Evolutionary conservation across 2,113 vertebrate genomes (phyloP).

Genomic region (Lepisosteus osseus): DNA sequence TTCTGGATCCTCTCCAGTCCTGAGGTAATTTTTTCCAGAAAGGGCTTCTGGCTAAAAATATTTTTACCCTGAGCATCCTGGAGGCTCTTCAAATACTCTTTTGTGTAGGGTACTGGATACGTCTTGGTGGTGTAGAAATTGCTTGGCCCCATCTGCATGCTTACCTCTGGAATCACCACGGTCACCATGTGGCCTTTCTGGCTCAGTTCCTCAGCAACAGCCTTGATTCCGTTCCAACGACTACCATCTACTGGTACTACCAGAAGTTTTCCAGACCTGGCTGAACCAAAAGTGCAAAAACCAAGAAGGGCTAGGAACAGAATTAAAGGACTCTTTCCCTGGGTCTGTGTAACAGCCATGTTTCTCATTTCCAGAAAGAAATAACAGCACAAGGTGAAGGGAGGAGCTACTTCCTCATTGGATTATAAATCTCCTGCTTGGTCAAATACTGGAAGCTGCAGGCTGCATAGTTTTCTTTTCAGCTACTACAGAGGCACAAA

Average conservation of each 20-base stretch:
- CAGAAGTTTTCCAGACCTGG: slow-evolving; percentile 63
- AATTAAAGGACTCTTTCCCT: background rate
- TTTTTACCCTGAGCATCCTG: accelerated
- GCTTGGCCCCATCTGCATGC: slow-evolving; percentile 57
- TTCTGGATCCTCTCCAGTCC: background rate
- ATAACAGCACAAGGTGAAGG: no score
- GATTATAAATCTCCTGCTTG: no score
- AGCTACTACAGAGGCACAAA: no score
- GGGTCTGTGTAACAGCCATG: no score
- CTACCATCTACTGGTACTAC: slow-evolving; percentile 82
- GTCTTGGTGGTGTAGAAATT: slow-evolving; percentile 60
- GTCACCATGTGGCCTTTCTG: slow-evolving; percentile 65
- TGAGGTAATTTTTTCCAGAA: slow-evolving; percentile 45
- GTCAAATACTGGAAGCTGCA: no score
- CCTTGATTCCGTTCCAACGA: slow-evolving; percentile 74
- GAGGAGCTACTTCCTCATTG: no score
- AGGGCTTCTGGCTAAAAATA: slow-evolving; percentile 19
- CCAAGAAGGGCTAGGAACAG: slow-evolving; percentile 2
- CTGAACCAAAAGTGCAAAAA: background rate
- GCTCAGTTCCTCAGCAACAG: slow-evolving; percentile 60
- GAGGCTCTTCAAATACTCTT: slow-evolving; percentile 30
- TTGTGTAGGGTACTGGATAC: slow-evolving; percentile 48
- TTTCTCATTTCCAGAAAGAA: no score
- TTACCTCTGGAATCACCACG: slow-evolving; percentile 68
- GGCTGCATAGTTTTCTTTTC: no score